A percentile compares a stretch with the other conserved stretches of the same genome.
phyloP scores from a whole-genome alignment of 2,113 vertebrate species.

The Anarrhichthys ocellatus region DNA sequence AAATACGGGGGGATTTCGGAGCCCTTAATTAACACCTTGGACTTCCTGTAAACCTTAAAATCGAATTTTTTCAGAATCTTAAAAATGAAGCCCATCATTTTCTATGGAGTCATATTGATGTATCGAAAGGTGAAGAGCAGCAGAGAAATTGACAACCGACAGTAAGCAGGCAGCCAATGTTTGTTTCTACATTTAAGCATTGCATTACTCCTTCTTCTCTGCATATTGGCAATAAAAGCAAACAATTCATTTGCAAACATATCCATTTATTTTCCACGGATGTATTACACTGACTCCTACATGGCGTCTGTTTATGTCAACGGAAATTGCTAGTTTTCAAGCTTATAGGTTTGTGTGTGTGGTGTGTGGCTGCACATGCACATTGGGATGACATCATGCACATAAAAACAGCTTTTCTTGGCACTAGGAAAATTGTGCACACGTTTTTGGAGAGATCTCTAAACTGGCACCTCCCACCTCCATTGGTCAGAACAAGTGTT shows the following conservation, averaged over 20 bases:
- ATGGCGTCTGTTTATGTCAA: not conserved
- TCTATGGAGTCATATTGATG: not conserved
- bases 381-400: not conserved
- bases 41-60: not conserved
- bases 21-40: not conserved
- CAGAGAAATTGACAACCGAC: not conserved
- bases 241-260: not conserved
- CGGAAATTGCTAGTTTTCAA: not conserved
- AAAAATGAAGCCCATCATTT: not conserved
- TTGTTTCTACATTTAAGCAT: not conserved
- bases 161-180: not conserved
- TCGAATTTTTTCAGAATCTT: not conserved
- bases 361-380: not conserved
- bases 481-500: too few relatives aligned
- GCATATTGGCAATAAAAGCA: not conserved
- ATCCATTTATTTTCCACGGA: not conserved
- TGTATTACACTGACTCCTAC: not conserved
- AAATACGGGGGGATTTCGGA: not conserved
- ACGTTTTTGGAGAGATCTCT: not conserved
- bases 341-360: not conserved
- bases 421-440: not conserved
- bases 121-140: not conserved
- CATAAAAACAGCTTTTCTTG: not conserved
- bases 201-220: not conserved
- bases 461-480: not conserved